phyloP scores from a whole-genome alignment of 64 coral and sea anemone species.

The Actinia equina region DNA sequence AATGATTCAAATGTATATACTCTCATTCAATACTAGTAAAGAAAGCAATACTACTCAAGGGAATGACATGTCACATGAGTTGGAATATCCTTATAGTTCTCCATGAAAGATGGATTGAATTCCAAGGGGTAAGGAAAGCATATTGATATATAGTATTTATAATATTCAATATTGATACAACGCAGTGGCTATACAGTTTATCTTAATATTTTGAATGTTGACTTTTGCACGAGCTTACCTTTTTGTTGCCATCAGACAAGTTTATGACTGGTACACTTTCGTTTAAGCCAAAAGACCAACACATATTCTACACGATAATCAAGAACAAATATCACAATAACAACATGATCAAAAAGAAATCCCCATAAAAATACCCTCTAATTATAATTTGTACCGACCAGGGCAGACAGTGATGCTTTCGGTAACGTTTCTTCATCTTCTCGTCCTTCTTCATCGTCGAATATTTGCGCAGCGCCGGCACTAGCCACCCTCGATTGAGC shows the following conservation, averaged over 20 bases:
- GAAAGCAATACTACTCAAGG: background rate
- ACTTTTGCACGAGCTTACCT: conserved; percentile 32
- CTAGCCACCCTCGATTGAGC: conserved; percentile 80
- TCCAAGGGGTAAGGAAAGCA: too few relatives aligned
- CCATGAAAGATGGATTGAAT: too few relatives aligned
- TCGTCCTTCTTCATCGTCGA: conserved; percentile 20
- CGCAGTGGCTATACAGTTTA: too few relatives aligned
- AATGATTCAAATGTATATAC: background rate
- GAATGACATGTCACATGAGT: too few relatives aligned
- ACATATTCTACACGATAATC: conserved; percentile 52
- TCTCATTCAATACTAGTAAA: background rate
- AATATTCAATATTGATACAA: background rate
- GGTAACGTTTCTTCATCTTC: conserved; percentile 19
- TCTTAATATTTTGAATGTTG: too few relatives aligned
- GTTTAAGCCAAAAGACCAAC: conserved; percentile 87
- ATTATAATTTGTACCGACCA: background rate
- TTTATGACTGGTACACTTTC: conserved; percentile 72
- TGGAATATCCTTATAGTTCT: too few relatives aligned
- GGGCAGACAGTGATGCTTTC: conserved; percentile 26
- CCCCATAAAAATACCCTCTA: background rate
- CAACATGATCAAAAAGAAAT: background rate
- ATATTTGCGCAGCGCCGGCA: conserved; percentile 38
- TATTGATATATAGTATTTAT: too few relatives aligned
- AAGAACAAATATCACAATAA: background rate
- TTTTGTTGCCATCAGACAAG: conserved; percentile 69